phyloP scores from a whole-genome alignment of 2,888 invertebrate species.

The Drosophila algonquin region DNA sequence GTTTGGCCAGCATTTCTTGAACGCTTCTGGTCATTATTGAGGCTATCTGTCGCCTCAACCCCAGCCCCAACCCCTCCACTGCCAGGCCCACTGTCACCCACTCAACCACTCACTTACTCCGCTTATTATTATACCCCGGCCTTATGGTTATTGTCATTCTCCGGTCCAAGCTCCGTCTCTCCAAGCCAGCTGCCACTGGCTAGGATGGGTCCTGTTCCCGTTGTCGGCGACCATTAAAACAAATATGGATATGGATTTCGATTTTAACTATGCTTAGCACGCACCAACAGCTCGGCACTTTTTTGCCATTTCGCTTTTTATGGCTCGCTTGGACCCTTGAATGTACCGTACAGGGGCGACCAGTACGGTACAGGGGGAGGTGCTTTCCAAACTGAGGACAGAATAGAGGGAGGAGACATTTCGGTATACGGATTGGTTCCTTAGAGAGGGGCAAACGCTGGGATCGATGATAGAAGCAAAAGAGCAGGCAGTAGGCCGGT shows the following conservation, averaged over 20 bases:
- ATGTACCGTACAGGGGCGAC: background rate
- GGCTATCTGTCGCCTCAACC: conserved; percentile 13
- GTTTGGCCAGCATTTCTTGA: conserved; percentile 41
- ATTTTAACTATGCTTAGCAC: conserved; percentile 65
- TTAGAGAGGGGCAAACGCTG: too few species aligned
- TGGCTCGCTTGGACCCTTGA: conserved; percentile 24
- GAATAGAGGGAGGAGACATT: too few species aligned
- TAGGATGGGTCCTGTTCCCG: background rate
- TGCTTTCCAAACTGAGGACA: too few species aligned
- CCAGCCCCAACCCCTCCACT: background rate
- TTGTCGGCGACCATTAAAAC: conserved; percentile 54
- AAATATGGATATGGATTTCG: conserved; percentile 53
- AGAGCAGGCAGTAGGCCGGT: too few species aligned
- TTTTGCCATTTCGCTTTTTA: conserved; percentile 27
- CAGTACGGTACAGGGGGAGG: too few species aligned
- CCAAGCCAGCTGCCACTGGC: background rate
- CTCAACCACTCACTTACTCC: conserved; percentile 68
- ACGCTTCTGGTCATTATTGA: conserved; percentile 75
- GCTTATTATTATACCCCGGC: conserved; percentile 66
- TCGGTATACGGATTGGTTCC: too few species aligned
- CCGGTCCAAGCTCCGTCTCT: background rate
- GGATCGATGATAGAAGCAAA: too few species aligned
- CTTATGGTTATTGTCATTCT: conserved; percentile 62
- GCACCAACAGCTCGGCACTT: conserved; percentile 47
- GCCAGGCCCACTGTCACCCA: conserved; percentile 65